A percentile compares a stretch with the other conserved stretches of the same genome.
These are phyloP conservation scores for Dasysyrphus albostriatus DNA, from an alignment of 2,888 invertebrate genomes.

Conservation along the genomic window DNA sequence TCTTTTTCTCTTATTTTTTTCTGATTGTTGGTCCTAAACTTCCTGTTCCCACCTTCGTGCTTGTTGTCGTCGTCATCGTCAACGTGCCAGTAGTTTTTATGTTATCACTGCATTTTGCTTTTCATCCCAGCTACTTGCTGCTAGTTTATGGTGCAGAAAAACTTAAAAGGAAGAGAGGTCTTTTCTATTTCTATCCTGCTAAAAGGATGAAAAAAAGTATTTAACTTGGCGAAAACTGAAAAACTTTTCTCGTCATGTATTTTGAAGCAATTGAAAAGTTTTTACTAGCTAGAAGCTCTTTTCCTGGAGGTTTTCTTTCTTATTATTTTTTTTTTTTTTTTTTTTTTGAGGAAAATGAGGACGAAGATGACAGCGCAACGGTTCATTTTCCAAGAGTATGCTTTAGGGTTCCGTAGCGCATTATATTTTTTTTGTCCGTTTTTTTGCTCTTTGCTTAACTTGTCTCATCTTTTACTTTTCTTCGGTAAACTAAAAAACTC, in stretches of 20 bases:
- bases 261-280: slow-evolving; percentile 75
- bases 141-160: slow-evolving; percentile 65
- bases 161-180: slow-evolving; percentile 13
- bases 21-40: slow-evolving; percentile 17
- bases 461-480: slow-evolving; percentile 31
- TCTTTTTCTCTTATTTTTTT: slow-evolving; percentile 2
- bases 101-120: slow-evolving; percentile 71
- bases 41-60: slow-evolving; percentile 36
- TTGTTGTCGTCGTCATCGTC: not conserved
- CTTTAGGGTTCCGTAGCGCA: slow-evolving; percentile 22
- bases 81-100: slow-evolving; percentile 55
- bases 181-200: not conserved
- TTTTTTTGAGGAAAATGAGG: not conserved
- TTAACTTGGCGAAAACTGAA: slow-evolving; percentile 75
- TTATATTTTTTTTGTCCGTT: not conserved
- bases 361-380: slow-evolving; percentile 49
- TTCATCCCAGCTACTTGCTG: slow-evolving; percentile 72
- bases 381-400: slow-evolving; percentile 59
- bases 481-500: slow-evolving; percentile 25
- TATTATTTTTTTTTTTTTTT: not conserved
- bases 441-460: slow-evolving; percentile 7
- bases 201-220: slow-evolving; percentile 44
- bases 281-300: slow-evolving; percentile 47
- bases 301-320: slow-evolving; percentile 19
- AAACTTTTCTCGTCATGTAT: slow-evolving; percentile 76